Conservation (phyloP, 53 echinoderm and acorn worm genomes). For the Arbacia lixula region DNA sequence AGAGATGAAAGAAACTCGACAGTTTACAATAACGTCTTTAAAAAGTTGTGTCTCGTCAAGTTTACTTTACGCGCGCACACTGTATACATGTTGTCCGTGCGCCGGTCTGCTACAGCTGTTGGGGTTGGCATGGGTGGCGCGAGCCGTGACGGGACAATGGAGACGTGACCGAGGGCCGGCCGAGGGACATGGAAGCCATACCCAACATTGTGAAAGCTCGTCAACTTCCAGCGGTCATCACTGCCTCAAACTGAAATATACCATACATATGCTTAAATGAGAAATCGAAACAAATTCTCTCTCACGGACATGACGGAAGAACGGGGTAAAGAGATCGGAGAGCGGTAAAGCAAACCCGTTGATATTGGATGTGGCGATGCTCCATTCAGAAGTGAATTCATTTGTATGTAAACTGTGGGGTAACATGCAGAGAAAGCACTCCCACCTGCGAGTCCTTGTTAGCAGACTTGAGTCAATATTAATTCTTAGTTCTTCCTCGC, state of each 20-base stretch:
- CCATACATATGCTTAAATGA: slow-evolving; percentile 3
- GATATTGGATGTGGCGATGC: slow-evolving; percentile 23
- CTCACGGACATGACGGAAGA: neutral
- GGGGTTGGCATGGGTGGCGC: neutral
- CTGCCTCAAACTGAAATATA: slow-evolving; percentile 24
- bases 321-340: slow-evolving; percentile 20
- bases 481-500: slow-evolving; percentile 48
- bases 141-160: slow-evolving; percentile 35
- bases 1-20: slow-evolving; percentile 20
- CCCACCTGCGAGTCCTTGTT: slow-evolving; percentile 49
- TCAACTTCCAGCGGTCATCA: slow-evolving; percentile 29
- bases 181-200: slow-evolving; percentile 10
- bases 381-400: slow-evolving; percentile 27
- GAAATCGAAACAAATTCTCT: slow-evolving; percentile 28
- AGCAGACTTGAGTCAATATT: slow-evolving; percentile 42
- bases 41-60: slow-evolving; percentile 52
- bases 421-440: slow-evolving; percentile 29
- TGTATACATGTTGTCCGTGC: slow-evolving; percentile 19
- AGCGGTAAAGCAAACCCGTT: slow-evolving; percentile 29
- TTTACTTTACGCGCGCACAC: slow-evolving; percentile 26
- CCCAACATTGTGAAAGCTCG: slow-evolving; percentile 5
- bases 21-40: slow-evolving; percentile 32
- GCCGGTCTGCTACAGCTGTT: slow-evolving; percentile 40
- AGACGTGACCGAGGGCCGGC: neutral
- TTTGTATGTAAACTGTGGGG: slow-evolving; percentile 17